These are phyloP conservation scores for Camelus bactrianus DNA, from an alignment of 2,113 vertebrate genomes.

Conservation along the genomic window DNA sequence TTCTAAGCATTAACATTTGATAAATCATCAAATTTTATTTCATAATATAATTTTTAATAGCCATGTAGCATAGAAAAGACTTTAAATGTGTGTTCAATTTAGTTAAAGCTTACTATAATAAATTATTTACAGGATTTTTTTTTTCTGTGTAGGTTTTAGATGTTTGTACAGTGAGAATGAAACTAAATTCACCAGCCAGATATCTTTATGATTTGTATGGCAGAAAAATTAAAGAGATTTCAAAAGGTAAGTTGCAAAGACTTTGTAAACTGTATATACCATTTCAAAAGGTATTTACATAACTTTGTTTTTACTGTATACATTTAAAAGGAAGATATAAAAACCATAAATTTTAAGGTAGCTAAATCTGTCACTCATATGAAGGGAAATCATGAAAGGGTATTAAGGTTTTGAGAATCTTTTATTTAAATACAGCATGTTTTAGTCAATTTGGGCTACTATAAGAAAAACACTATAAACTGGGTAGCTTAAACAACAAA, in stretches of 20 bases:
- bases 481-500: neutral
- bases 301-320: constrained; percentile 25
- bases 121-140: neutral
- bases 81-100: constrained; percentile 20
- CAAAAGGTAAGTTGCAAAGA: constrained; percentile 71
- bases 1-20: constrained; percentile 7
- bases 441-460: neutral
- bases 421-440: constrained; percentile 6
- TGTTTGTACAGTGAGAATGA: constrained; percentile 75
- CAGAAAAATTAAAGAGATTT: constrained; percentile 70
- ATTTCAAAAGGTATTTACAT: constrained; percentile 39
- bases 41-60: neutral
- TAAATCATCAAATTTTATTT: constrained; percentile 57
- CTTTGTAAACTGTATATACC: constrained; percentile 48
- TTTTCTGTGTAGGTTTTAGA: constrained; percentile 77
- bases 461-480: neutral
- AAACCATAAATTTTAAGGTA: constrained; percentile 11
- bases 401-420: neutral
- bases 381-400: constrained; percentile 12
- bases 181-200: constrained; percentile 66
- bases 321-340: constrained; percentile 15
- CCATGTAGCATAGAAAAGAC: neutral
- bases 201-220: constrained; percentile 68
- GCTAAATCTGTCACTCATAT: neutral
- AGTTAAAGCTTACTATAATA: neutral